A percentile compares a stretch with the other conserved stretches of the same genome.
These are phyloP conservation scores for Tetranychus truncatus DNA, from an alignment of 2,888 invertebrate genomes.

Conservation along the genomic window DNA sequence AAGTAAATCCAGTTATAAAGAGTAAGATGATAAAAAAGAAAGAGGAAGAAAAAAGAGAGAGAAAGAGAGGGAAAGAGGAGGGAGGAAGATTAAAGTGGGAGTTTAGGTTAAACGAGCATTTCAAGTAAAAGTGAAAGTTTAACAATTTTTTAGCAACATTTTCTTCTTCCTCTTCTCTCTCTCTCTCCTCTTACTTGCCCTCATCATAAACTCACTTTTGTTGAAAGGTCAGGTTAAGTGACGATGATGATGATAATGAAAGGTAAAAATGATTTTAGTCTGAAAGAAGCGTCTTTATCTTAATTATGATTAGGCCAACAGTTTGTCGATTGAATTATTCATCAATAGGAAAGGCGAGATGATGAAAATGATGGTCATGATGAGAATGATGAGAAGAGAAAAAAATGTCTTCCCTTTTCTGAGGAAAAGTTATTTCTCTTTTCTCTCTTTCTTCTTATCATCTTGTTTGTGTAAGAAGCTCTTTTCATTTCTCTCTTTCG, in stretches of 20 bases:
- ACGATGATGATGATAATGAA: background rate
- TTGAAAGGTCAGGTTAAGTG: background rate
- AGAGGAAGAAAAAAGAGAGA: slow-evolving; percentile 8
- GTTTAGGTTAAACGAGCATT: background rate
- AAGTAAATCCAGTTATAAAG: slow-evolving; percentile 5
- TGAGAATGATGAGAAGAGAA: background rate
- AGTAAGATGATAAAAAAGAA: slow-evolving; percentile 4
- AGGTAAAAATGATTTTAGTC: background rate
- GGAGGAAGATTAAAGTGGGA: slow-evolving; percentile 7
- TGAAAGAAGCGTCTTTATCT: background rate
- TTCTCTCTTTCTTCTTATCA: no score
- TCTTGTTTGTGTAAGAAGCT: no score
- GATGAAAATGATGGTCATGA: background rate
- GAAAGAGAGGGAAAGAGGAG: slow-evolving; percentile 13
- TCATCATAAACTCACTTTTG: background rate
- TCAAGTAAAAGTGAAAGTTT: slow-evolving; percentile 5
- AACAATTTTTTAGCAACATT: background rate
- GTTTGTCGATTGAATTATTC: no score
- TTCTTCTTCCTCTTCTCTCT: slow-evolving; percentile 6
- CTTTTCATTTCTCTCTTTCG: no score
- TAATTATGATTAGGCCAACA: no score
- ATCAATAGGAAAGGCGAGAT: no score
- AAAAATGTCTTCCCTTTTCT: no score
- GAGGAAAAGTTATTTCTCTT: background rate
- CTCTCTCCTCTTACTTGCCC: background rate